Base-by-base conservation (phyloP, 2,888 invertebrate genomes). In the Sarcophaga subvicina region DNA sequence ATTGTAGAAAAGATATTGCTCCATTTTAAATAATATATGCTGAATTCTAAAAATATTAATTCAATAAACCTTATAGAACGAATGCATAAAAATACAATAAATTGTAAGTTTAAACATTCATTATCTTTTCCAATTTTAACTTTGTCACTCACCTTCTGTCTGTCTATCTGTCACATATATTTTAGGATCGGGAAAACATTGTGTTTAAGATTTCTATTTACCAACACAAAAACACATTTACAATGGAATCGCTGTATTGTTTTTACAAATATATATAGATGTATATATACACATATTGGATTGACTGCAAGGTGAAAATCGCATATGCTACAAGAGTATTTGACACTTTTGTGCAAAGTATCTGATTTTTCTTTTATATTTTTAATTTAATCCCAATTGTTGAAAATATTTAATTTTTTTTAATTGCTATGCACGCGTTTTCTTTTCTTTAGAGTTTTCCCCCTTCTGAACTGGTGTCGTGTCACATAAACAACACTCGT, bases 261-360 rank as follows among this genome's bases (percentile, higher is more conserved):
- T 83, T 70, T 69, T 79, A 66, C 69, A 69, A 73, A 64, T 66
- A 75, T 73, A 72, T 63, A 54, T 47, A 64, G 78, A 45, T 25
- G 62, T 63, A 64, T 14, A 37, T 71, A 72, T 78, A 76, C 73
- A 80, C 17, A 54, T 54, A 17, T 17, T 14, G 54, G 66, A 49
- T 64, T 77, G 71, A 69, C 71, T 87, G 78, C 85, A 87, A 87
- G 87, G 87, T 87, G 87, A 85, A 87, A 87, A 75, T 71, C 76
- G 45, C 81, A 87, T 85, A 80, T 71, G 75, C 11, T 64, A 78
- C 22, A 69, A 64, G 49, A 67, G 45, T 73, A 59, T 47, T 69
- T 72, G 14, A 54, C 47, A 78, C n/a, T 14, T 69, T 45, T 59
- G 2, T 37, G 14, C 5, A 71, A 54, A 8, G 54, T 70, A 2